Evolutionary conservation across 2,888 invertebrate species (phyloP), one percentile per base, ranked within the genome.

Genomic region (Aspidiotus destructor): DNA sequence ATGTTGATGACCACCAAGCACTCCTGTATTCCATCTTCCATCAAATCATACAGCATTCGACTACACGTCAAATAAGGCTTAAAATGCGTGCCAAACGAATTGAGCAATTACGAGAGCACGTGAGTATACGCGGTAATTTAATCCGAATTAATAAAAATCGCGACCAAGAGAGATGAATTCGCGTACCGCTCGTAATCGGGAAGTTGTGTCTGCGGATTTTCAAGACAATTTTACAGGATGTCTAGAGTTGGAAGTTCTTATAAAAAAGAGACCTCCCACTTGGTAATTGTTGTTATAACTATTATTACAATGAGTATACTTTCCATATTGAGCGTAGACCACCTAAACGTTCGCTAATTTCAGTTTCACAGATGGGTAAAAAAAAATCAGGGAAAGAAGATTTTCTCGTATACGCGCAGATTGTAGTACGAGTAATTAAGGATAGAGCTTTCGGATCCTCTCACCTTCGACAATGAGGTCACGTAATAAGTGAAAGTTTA

Each of bases 401-500:
- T 28, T 28, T 28, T 28, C 28, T 28, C 28, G 28, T 28, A 28
- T 28, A 28, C 28, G 28, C 28, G 28, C 28, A 28, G 28, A 28
- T 28, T 28, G 28, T 28, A 1, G 28, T 28, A 28, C 28, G 28
- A 5, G 28, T 28, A 28, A 28, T 28, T 28, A 28, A 28, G 28
- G 28, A 28, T 28, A 28, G 28, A 28, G 28, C 28, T 28, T 28
- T 28, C 28, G 28, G 28, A 28, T 28, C 28, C 28, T 28, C n/a
- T 48, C 48, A 48, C 48, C 48, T 48, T 57, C 60, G 60, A 13
- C 41, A 63, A 63, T 28, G 28, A 63, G 63, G 63, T 63, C 63
- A 54, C 58, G 40, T 58, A 48, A 48, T 60, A 67, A 67, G 67
- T 67, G 67, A 67, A 67, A 67, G 67, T 67, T 67, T 58, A 58